Evolutionary conservation across 1,140 invertebrate genomes (phyloP).

Genomic region (Wasmannia auropunctata): DNA sequence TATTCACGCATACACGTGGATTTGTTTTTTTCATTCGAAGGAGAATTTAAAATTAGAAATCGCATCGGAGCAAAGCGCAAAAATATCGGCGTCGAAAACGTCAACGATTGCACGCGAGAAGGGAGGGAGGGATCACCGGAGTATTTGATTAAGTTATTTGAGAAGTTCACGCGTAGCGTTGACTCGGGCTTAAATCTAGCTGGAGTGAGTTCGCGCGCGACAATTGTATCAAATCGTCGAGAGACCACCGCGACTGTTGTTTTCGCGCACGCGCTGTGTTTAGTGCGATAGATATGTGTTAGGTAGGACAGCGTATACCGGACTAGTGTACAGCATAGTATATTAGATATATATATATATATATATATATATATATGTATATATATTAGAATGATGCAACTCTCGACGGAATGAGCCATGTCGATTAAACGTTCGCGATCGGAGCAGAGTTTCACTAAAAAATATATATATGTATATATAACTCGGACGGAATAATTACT

Average conservation of each 20-base stretch:
- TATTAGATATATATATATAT: conserved; percentile 40
- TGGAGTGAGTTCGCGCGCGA: conserved; percentile 63
- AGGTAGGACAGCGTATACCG: conserved; percentile 79
- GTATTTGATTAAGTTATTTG: conserved; percentile 76
- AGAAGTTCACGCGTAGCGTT: conserved; percentile 61
- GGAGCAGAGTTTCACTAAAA: conserved; percentile 49
- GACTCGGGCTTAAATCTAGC: conserved; percentile 69
- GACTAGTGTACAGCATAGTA: conserved; percentile 78
- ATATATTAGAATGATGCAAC: conserved; percentile 53
- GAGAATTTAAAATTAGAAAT: background rate
- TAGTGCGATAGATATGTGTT: conserved; percentile 69
- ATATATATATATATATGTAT: conserved; percentile 18
- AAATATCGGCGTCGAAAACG: background rate
- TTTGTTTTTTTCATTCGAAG: background rate
- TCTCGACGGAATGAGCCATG: conserved; percentile 51
- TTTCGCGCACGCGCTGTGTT: conserved; percentile 17
- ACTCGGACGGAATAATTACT: conserved; percentile 50
- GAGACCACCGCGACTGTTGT: background rate
- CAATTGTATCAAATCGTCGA: conserved; percentile 58
- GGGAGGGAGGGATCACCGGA: conserved; percentile 75
- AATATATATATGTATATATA: background rate
- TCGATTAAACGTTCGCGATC: conserved; percentile 45
- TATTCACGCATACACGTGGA: background rate
- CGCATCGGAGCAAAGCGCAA: background rate
- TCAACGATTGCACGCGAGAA: conserved; percentile 20